Evolutionary conservation across 23 tunicate species (phyloP).

Genomic region (Ascidia mentula): DNA sequence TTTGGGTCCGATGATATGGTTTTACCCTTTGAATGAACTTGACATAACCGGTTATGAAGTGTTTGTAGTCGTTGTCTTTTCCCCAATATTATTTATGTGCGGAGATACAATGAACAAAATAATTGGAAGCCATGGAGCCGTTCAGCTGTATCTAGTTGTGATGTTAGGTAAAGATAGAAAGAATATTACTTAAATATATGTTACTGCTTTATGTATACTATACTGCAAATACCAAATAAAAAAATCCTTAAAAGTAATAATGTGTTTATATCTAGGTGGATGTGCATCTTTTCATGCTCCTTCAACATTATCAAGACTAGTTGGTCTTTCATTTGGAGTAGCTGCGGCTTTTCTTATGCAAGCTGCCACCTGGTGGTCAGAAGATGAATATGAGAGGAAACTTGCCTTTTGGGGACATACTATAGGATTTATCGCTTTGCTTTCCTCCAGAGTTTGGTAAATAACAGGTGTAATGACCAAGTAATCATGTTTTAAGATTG

Average conservation of each 20-base stretch:
- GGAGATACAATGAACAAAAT: constrained; percentile 2
- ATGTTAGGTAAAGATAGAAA: constrained; percentile 58
- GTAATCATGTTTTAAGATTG: no score
- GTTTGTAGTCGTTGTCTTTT: constrained; percentile 45
- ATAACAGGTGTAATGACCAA: no score
- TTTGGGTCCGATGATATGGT: constrained; percentile 81
- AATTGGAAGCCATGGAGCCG: constrained; percentile 6
- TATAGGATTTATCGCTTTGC: constrained; percentile 36
- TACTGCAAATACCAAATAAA: no score
- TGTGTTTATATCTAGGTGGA: constrained; percentile 44
- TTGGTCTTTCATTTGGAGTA: constrained; percentile 52
- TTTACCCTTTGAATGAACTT: constrained; percentile 64
- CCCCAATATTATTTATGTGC: constrained; percentile 29
- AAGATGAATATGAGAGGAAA: constrained; percentile 8
- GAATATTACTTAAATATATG: no score
- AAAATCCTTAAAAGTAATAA: no score
- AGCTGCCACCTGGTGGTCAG: constrained; percentile 28
- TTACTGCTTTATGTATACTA: no score
- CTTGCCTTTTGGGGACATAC: constrained; percentile 53
- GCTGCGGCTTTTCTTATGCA: constrained; percentile 46
- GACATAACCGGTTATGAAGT: constrained; percentile 68
- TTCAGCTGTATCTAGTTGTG: constrained; percentile 20
- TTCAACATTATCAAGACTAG: constrained; percentile 43
- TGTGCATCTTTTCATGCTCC: constrained; percentile 51
- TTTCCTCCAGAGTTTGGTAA: constrained; percentile 66